A percentile compares a stretch with the other conserved stretches of the same genome.
Evolutionary conservation across 2,797 vertebrate genomes (phyloP).

Genomic region (Crossoptilon crossoptilon): DNA sequence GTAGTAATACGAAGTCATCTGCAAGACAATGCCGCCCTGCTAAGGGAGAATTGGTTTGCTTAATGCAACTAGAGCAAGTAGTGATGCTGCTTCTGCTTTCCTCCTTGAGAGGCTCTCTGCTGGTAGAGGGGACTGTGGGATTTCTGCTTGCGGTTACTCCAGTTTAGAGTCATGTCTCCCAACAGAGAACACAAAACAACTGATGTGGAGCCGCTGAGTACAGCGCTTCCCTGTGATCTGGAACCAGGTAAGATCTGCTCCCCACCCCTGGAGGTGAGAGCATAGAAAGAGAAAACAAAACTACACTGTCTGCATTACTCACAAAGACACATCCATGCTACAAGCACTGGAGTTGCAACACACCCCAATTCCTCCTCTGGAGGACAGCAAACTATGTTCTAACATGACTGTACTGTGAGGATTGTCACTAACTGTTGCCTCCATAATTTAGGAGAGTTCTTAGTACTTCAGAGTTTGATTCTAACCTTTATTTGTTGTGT

Average conservation of each 20-base stretch:
- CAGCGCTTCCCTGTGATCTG: background rate
- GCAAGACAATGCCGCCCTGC: background rate
- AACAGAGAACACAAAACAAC: background rate
- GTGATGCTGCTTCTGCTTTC: background rate
- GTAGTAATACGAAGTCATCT: background rate
- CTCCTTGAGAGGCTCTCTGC: background rate
- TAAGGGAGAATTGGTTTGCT: background rate
- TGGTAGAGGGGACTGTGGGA: background rate
- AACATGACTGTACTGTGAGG: background rate
- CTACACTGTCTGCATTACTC: background rate
- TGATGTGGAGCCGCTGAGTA: background rate
- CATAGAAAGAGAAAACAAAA: slow-evolving; percentile 26
- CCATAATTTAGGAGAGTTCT: fast-evolving
- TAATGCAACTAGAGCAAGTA: background rate
- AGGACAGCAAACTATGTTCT: background rate
- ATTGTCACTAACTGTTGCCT: background rate
- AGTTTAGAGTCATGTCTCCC: background rate
- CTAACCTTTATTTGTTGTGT: background rate
- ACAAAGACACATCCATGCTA: background rate
- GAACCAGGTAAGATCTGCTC: background rate
- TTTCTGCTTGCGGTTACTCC: background rate
- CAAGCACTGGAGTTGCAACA: background rate
- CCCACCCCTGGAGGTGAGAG: background rate
- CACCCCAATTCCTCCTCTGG: background rate
- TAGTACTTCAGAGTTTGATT: background rate